phyloP scores from a whole-genome alignment of 2,888 invertebrate species.

The Lasius platythorax region DNA sequence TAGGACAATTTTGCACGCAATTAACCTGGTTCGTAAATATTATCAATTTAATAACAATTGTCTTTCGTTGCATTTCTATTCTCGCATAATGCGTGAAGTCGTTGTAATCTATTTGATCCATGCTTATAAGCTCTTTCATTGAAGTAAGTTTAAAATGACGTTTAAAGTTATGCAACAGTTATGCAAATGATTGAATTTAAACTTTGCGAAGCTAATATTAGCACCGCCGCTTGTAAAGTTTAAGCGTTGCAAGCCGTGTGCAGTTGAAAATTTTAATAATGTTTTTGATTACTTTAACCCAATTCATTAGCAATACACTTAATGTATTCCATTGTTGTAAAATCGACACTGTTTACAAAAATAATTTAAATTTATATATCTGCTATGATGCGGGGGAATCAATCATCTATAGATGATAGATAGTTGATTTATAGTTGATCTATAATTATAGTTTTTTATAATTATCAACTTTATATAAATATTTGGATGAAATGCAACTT shows the following conservation, averaged over 20 bases:
- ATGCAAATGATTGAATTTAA: slow-evolving; percentile 45
- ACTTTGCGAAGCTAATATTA: slow-evolving; percentile 39
- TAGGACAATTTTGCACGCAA: background rate
- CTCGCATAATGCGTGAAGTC: slow-evolving; percentile 1
- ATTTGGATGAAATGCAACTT: background rate
- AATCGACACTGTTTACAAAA: background rate
- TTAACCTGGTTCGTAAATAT: background rate
- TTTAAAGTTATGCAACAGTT: slow-evolving; percentile 43
- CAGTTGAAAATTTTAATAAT: slow-evolving; percentile 27
- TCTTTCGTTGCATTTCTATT: background rate
- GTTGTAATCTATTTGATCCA: slow-evolving; percentile 20
- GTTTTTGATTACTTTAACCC: slow-evolving; percentile 12
- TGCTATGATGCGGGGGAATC: background rate
- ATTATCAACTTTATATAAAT: background rate
- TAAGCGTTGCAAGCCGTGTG: slow-evolving; percentile 15
- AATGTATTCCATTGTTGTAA: background rate
- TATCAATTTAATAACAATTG: slow-evolving; percentile 14
- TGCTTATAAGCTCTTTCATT: slow-evolving; percentile 14
- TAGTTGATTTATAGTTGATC: background rate
- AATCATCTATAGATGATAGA: background rate
- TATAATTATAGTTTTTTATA: background rate
- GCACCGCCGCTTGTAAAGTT: slow-evolving; percentile 23
- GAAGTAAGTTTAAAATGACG: slow-evolving; percentile 36
- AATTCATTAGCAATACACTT: background rate
- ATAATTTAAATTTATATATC: background rate